Evolutionary conservation across 2,888 invertebrate species (phyloP), one percentile per base, ranked within the genome.

Genomic region (Latrodectus elegans): DNA sequence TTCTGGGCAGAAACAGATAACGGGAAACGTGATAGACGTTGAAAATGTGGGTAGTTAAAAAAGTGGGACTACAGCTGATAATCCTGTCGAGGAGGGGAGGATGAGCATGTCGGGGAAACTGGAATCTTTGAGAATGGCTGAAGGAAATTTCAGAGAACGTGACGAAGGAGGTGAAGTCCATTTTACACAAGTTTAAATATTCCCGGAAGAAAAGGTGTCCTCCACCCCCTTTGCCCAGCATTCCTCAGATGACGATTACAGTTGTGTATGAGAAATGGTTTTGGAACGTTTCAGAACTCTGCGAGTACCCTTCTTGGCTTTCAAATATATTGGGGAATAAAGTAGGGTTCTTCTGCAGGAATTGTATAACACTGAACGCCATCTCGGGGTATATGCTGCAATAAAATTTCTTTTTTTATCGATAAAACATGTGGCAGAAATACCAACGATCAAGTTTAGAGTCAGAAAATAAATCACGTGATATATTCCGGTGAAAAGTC

Each of bases 151-250:
- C 60, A 60, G 14, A 60, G 6, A 15, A 60, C 60, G 60, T 60
- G 60, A 60, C 14, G 60, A 60, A 60, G n/a, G n/a, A n/a, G n/a
- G 60, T 60, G n/a, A 60, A n/a, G 60, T n/a, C 60, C 60, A 60
- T 60, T 60, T 60, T 60, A 60, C 60, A 60, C 14, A 12, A 60
- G 60, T 60, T 60, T 60, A 60, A 60, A 60, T 60, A 60, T 60
- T 60, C 60, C 60, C 60, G 60, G n/a, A 15, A 60, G 60, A 60
- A 60, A 15, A 60, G 60, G 60, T 12, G 14, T 15, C 60, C 12
- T 60, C 60, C 60, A n/a, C 14, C 14, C 60, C 12, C 60, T 12
- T 60, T 60, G 12, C 60, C n/a, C 60, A 60, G 12, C n/a, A 60
- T 6, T 60, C 6, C n/a, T 60, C 60, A n/a, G n/a, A 60, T 60